Percentiles rank a stretch among this genome's conserved stretches.
Evolutionary conservation across 2,113 vertebrate species (phyloP).

Genomic region (Rhabdomys dilectus): DNA sequence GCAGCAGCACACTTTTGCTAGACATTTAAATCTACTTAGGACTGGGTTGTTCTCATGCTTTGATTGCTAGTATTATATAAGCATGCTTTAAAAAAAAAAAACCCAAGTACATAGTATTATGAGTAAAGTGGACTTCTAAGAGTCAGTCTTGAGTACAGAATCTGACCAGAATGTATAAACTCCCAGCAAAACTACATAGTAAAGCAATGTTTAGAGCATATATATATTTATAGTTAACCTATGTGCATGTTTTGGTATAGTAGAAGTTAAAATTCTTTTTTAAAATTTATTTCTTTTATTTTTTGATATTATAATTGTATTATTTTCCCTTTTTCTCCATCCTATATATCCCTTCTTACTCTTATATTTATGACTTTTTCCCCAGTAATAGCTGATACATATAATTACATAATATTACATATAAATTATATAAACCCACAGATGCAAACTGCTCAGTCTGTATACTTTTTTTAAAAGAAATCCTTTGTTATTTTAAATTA

Average conservation of each 20-base stretch:
- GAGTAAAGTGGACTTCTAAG: not conserved
- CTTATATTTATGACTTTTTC: not conserved
- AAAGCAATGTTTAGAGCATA: not conserved
- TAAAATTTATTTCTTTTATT: not conserved
- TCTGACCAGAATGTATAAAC: not conserved
- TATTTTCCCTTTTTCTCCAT: not conserved
- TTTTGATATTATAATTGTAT: not conserved
- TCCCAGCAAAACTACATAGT: not conserved
- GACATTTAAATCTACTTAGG: not conserved
- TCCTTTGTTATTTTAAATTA: not conserved
- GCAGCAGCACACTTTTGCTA: not conserved
- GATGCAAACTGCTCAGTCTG: not conserved
- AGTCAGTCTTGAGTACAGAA: not conserved
- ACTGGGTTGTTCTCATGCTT: slow-evolving; percentile 46
- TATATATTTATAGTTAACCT: slow-evolving; percentile 30
- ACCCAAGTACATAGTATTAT: not conserved
- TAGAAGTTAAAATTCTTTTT: not conserved
- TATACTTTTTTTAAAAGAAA: not conserved
- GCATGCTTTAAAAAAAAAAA: not conserved
- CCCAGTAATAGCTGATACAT: not conserved
- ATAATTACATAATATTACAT: not conserved
- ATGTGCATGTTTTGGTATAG: not conserved
- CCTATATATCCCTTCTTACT: not conserved
- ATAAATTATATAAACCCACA: not conserved
- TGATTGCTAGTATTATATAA: slow-evolving; percentile 22